phyloP scores from a whole-genome alignment of 1,140 invertebrate genomes.

The Hyposmocoma kahamanoa region DNA sequence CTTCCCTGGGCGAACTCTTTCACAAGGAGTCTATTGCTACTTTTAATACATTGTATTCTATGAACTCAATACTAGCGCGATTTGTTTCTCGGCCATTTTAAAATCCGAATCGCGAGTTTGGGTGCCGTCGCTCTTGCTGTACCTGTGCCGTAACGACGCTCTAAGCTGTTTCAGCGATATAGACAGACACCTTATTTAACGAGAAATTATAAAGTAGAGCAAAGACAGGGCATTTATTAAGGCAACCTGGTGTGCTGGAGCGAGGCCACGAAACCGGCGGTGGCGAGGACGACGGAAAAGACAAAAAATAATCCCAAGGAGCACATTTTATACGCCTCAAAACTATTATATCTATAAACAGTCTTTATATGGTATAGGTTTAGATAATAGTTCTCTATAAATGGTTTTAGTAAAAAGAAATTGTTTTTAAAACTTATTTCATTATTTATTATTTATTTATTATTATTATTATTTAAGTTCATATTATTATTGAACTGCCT shows the following conservation, averaged over 20 bases:
- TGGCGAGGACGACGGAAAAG: too few species aligned
- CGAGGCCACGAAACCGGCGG: not conserved
- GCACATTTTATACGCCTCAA: too few species aligned
- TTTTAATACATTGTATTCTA: not conserved
- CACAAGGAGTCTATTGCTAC: not conserved
- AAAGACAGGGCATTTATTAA: constrained; percentile 31
- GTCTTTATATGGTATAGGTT: too few species aligned
- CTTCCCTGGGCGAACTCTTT: too few species aligned
- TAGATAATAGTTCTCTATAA: too few species aligned
- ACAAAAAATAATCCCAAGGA: too few species aligned
- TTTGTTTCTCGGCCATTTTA: not conserved
- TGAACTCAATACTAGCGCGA: not conserved
- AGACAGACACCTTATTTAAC: constrained; percentile 24
- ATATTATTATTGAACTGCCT: too few species aligned
- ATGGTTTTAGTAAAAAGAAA: too few species aligned
- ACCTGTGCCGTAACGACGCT: not conserved
- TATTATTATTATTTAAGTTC: too few species aligned
- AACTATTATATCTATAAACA: too few species aligned
- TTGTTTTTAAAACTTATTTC: too few species aligned
- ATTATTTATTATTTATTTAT: too few species aligned
- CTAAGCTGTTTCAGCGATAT: not conserved
- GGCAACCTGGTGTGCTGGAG: constrained; percentile 4
- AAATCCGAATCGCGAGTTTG: not conserved
- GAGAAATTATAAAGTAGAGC: constrained; percentile 30
- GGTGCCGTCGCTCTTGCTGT: not conserved